Evolutionary conservation across 2,797 vertebrate genomes (phyloP).

Genomic region (Ptychadena robeensis): DNA sequence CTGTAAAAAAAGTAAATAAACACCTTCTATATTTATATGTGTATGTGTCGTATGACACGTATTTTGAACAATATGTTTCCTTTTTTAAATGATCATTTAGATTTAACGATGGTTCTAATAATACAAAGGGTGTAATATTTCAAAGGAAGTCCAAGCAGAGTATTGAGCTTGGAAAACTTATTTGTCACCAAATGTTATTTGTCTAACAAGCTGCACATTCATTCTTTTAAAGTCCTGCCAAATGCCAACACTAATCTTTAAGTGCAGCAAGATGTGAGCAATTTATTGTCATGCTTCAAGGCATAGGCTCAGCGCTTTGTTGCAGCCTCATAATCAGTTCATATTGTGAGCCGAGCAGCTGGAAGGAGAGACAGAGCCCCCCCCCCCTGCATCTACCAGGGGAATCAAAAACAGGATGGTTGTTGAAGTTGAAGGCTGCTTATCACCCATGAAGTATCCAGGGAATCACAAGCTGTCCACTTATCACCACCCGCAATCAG

Average conservation of each 20-base stretch:
- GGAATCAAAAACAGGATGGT: too few relatives aligned
- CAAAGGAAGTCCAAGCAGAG: neutral
- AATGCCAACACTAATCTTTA: neutral
- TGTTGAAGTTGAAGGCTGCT: neutral
- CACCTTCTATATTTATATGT: neutral
- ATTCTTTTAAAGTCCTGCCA: conserved; percentile 14
- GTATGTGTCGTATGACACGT: neutral
- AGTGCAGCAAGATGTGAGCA: conserved; percentile 12
- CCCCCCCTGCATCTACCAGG: neutral
- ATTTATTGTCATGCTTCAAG: conserved; percentile 22
- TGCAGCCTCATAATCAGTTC: neutral
- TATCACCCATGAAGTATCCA: neutral
- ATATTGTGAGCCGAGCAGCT: neutral
- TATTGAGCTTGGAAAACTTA: neutral
- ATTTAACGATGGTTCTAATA: neutral
- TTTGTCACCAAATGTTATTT: neutral
- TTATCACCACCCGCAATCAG: neutral
- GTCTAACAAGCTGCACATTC: neutral
- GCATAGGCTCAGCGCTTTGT: conserved; percentile 5
- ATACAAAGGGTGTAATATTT: neutral
- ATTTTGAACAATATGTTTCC: neutral
- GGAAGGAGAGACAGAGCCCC: neutral
- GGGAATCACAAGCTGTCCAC: neutral
- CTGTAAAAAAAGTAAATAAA: neutral
- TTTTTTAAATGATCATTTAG: neutral